Base-by-base conservation (phyloP, 2,888 invertebrate genomes). In the Leucophenga montana region DNA sequence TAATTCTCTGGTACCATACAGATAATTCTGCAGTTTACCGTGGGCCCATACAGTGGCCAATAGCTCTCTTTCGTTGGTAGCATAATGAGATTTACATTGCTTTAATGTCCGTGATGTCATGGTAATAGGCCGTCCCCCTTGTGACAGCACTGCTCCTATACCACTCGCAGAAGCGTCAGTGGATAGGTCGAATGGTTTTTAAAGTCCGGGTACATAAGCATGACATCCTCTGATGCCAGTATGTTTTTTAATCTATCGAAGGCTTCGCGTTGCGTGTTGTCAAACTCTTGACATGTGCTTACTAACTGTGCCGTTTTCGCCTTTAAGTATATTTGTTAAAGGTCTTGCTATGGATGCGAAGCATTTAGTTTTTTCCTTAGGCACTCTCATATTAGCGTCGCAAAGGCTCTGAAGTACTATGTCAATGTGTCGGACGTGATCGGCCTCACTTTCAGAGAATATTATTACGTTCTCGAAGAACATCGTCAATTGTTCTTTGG, bases 361-460 rank as follows among this genome's bases (percentile, higher is more conserved):
- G n/a, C n/a, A n/a, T n/a, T n/a, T n/a, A n/a, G n/a, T n/a, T n/a
- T n/a, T n/a, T n/a, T n/a, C n/a, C n/a, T n/a, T n/a, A n/a, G n/a
- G n/a, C n/a, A n/a, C n/a, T n/a, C n/a, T n/a, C n/a, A n/a, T n/a
- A n/a, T n/a, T n/a, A n/a, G n/a, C n/a, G n/a, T n/a, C n/a, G n/a
- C n/a, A n/a, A n/a, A n/a, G n/a, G n/a, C n/a, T n/a, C n/a, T n/a
- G n/a, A n/a, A n/a, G n/a, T n/a, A n/a, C n/a, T n/a, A n/a, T n/a
- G n/a, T n/a, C n/a, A n/a, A n/a, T n/a, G n/a, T n/a, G n/a, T n/a
- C n/a, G n/a, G n/a, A n/a, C n/a, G n/a, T n/a, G n/a, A n/a, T n/a
- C n/a, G n/a, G n/a, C n/a, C n/a, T n/a, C n/a, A n/a, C n/a, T 88
- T 88, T 66, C 85, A 71, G 5, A 86, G 57, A 76, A 87, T 86